Conservation (phyloP, 2,888 invertebrate genomes). For the Epirrita christyi region DNA sequence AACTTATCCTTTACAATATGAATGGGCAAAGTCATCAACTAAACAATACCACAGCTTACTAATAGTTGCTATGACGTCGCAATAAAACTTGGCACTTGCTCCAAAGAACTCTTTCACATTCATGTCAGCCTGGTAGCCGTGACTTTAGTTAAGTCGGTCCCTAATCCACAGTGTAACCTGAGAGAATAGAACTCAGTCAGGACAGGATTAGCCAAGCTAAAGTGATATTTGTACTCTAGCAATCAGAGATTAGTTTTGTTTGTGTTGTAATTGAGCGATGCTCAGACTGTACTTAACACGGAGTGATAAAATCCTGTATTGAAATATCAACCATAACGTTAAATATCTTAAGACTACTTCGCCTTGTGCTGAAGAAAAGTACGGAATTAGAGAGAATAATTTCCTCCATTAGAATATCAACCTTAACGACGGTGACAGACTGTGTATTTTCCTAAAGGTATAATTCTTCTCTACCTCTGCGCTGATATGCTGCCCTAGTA, state of each 20-base stretch:
- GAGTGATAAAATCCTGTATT: constrained; percentile 7
- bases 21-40: not conserved
- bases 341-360: not conserved
- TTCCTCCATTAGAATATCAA: constrained; percentile 5
- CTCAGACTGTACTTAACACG: constrained; percentile 11
- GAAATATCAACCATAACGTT: not conserved
- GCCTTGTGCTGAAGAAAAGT: not conserved
- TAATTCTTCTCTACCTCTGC: constrained; percentile 8
- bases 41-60: constrained; percentile 6
- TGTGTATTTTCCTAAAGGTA: constrained; percentile 7
- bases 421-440: not conserved
- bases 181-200: constrained; percentile 4
- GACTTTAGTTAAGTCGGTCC: constrained; percentile 45
- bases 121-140: constrained; percentile 41
- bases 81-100: constrained; percentile 16
- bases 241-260: constrained; percentile 28
- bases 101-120: constrained; percentile 20
- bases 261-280: constrained; percentile 21
- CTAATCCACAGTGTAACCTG: constrained; percentile 32
- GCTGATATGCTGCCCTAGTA: constrained; percentile 34
- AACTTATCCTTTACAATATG: not conserved
- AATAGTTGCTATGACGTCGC: constrained; percentile 10
- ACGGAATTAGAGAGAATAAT: not conserved
- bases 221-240: constrained; percentile 18
- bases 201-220: constrained; percentile 27